Base-by-base conservation (phyloP, 2,888 invertebrate genomes). In the Brachyptera risi region DNA sequence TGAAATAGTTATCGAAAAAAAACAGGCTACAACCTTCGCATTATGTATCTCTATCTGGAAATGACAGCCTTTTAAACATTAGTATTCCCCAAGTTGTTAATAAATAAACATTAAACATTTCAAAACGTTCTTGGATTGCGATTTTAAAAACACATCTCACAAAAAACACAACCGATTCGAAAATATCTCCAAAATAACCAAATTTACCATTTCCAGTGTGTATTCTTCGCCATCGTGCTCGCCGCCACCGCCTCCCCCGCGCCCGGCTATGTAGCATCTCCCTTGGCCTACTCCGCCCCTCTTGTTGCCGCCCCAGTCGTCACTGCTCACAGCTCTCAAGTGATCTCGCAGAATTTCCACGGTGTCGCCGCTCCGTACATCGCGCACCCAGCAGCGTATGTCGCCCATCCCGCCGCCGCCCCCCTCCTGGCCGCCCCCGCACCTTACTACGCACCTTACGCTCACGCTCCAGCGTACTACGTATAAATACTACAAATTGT, bases 311-410 rank as follows among this genome's bases (percentile, higher is more conserved):
- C 31, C 3, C 51, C 51, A 1, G 78, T 83, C 66, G 83, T 85
- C n/a, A 85, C 86, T 0, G 82, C 86, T 1, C 80, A 81, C 68
- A 84, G 85, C 73, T 83, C 83, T 11, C 84, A 86, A 72, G 83
- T 83, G 62, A 73, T 85, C 67, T 78, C 84, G 21, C 78, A 84
- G 66, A 83, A 84, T 71, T 80, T 81, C 75, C 83, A 86, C 68
- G 80, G 80, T 1, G 73, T 83, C 9, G 81, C 80, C 5, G 77
- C 83, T 3, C 78, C 78, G 11, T 65, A 76, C 24, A 72, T 76
- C 1, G 79, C 77, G 23, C 74, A 79, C 7, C 75, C 80, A 0
- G 77, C 79, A 59, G 74, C 79, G 67, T n/a, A n/a, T n/a, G 56
- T n/a, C 2, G 38, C 56, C n/a, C 40, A n/a, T 70, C n/a, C n/a